These are phyloP conservation scores for Plutomurus gul DNA, from an alignment of 1,140 invertebrate genomes.

Conservation along the genomic window DNA sequence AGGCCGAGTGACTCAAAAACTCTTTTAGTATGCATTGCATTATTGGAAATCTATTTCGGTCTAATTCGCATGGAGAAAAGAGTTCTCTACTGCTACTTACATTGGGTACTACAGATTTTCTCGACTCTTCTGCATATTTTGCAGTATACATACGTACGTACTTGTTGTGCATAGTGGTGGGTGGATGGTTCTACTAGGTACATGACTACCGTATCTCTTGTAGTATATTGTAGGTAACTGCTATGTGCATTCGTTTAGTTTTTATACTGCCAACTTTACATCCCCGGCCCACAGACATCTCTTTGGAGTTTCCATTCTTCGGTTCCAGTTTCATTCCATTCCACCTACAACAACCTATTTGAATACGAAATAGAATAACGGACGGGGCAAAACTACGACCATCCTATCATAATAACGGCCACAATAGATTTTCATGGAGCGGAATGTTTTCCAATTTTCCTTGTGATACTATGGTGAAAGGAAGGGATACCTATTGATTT, in stretches of 20 bases:
- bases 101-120: too few species aligned
- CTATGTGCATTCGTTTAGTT: too few species aligned
- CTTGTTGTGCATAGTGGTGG: background rate
- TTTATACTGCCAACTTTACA: too few species aligned
- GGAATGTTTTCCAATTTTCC: background rate
- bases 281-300: too few species aligned
- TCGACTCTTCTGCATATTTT: too few species aligned
- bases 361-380: background rate
- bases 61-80: background rate
- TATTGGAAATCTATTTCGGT: slow-evolving; percentile 27
- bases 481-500: background rate
- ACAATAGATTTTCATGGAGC: background rate
- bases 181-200: background rate
- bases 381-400: background rate
- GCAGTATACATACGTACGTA: background rate
- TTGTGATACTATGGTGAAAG: background rate
- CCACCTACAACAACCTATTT: background rate
- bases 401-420: background rate
- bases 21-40: slow-evolving; percentile 14
- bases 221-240: too few species aligned
- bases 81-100: background rate
- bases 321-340: background rate
- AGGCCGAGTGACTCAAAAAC: background rate
- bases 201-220: too few species aligned
- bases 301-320: background rate